Evolutionary conservation across 2,113 vertebrate species (phyloP).

Genomic region (Corythornis cristatus): DNA sequence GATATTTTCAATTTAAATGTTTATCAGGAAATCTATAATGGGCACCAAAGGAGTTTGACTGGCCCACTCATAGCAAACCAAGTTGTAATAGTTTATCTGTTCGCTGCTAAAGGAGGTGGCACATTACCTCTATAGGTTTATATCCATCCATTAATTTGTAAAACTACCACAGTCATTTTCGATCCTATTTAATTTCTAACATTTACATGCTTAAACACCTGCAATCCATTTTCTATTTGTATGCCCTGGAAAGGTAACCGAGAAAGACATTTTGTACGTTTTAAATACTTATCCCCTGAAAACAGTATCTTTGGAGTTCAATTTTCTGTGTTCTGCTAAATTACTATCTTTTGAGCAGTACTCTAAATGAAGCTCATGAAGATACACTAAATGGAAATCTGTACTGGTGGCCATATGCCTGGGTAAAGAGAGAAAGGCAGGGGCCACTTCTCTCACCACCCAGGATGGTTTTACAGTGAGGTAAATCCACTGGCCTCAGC

Average conservation of each 20-base stretch:
- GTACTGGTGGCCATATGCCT: neutral
- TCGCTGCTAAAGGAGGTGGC: neutral
- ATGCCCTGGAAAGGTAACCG: neutral
- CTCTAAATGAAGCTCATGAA: neutral
- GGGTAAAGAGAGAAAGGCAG: neutral
- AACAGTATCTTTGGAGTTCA: conserved; percentile 14
- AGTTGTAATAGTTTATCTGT: neutral
- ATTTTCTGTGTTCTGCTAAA: neutral
- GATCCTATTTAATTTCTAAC: conserved; percentile 9
- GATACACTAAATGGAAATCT: neutral
- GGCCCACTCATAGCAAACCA: neutral
- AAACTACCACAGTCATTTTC: neutral
- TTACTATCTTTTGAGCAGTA: neutral
- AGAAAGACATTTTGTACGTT: neutral
- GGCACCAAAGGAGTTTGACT: conserved; percentile 7
- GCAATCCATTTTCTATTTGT: neutral
- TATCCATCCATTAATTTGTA: neutral
- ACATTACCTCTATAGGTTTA: neutral
- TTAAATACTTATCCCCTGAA: conserved; percentile 40
- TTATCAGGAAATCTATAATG: conserved; percentile 28
- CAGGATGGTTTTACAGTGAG: neutral
- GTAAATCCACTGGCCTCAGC: neutral
- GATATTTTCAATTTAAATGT: conserved; percentile 1
- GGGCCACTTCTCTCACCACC: neutral
- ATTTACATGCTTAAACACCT: conserved; percentile 5